Percentiles rank a stretch among this genome's conserved stretches.
Conservation (phyloP, 2,888 invertebrate species). For the Gandaritis pyraliata region DNA sequence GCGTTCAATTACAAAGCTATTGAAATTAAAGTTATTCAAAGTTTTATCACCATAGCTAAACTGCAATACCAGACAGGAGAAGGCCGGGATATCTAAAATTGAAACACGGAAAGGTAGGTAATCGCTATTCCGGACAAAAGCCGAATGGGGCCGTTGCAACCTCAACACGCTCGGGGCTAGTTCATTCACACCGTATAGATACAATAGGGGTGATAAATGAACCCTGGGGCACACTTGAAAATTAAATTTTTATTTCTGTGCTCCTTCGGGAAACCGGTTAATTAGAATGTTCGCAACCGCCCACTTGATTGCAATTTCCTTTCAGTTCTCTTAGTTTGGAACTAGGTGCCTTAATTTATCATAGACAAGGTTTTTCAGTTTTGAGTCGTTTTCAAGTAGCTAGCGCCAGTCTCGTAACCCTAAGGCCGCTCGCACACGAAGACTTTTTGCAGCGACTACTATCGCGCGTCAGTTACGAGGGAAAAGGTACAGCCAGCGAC, state of each 20-base stretch:
- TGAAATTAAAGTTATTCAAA: background rate
- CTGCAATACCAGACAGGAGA: background rate
- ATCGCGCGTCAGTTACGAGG: too few species aligned
- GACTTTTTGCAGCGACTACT: too few species aligned
- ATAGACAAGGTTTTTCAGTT: background rate
- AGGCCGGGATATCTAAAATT: background rate
- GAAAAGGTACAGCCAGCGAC: too few species aligned
- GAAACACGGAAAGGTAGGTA: background rate
- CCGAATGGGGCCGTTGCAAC: constrained; percentile 12
- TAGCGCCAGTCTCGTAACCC: background rate
- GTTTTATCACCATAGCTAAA: background rate
- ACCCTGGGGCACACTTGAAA: constrained; percentile 19
- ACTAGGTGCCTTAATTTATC: background rate
- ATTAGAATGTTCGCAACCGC: constrained; percentile 13
- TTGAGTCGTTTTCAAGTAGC: background rate
- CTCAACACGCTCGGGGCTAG: constrained; percentile 13
- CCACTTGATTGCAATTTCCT: constrained; percentile 10
- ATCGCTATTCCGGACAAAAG: constrained; percentile 16
- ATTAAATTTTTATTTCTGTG: constrained; percentile 9
- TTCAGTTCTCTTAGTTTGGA: constrained; percentile 3
- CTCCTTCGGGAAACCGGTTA: constrained; percentile 1
- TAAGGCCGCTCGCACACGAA: too few species aligned
- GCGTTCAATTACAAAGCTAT: too few species aligned
- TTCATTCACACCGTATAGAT: constrained; percentile 20
- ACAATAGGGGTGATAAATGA: constrained; percentile 27